A percentile compares a stretch with the other conserved stretches of the same genome.
These are phyloP conservation scores for Asarcornis scutulata DNA, from an alignment of 2,113 vertebrate species.

Conservation along the genomic window DNA sequence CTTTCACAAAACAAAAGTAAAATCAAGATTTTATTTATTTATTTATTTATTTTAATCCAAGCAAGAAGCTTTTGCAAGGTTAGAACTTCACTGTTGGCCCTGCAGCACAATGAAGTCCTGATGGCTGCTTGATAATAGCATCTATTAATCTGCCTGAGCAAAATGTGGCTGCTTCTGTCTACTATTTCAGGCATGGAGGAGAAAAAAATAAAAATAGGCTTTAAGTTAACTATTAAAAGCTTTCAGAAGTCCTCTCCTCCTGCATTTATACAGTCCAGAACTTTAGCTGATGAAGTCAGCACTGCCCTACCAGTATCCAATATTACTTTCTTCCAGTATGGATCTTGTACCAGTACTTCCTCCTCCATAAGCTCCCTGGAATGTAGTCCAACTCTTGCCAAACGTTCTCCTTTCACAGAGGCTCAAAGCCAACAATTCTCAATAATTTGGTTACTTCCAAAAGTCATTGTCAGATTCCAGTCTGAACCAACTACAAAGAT, in stretches of 20 bases:
- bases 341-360: neutral
- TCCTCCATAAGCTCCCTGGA: neutral
- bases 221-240: neutral
- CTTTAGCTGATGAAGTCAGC: neutral
- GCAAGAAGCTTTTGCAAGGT: neutral
- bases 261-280: neutral
- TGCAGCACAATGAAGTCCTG: neutral
- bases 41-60: neutral
- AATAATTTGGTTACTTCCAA: conserved; percentile 34
- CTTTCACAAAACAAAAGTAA: neutral
- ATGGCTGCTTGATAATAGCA: neutral
- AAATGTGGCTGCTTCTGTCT: neutral
- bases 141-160: neutral
- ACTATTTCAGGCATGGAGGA: neutral
- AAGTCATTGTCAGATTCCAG: neutral
- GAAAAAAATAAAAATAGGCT: neutral
- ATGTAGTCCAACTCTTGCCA: neutral
- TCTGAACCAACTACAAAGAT: neutral
- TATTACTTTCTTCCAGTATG: neutral
- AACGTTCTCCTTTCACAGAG: neutral
- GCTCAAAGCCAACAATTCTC: conserved; percentile 46
- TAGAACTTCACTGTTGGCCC: neutral
- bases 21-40: neutral
- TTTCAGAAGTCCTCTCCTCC: neutral
- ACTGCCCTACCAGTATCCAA: neutral